Conservation (phyloP, 2,113 vertebrate genomes). For the Bambusicola thoracicus region DNA sequence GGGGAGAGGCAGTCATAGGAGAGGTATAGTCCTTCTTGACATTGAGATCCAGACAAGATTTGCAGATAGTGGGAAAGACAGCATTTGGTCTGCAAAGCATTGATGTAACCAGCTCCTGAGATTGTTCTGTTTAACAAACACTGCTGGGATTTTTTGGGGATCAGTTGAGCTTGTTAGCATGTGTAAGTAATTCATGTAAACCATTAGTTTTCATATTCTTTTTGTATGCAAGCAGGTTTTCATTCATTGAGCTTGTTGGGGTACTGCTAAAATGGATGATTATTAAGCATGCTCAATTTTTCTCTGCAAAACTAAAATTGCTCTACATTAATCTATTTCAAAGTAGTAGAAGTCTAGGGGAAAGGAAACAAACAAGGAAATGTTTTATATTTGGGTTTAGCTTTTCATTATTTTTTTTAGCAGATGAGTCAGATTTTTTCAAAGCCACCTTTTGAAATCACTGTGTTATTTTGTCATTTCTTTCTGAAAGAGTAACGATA, state of each 20-base stretch:
- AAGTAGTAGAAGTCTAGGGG: background rate
- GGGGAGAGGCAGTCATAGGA: too few relatives aligned
- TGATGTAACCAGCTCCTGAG: background rate
- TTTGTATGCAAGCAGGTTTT: background rate
- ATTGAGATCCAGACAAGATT: background rate
- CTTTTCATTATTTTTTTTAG: background rate
- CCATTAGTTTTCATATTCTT: background rate
- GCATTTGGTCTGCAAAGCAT: background rate
- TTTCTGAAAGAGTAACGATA: slow-evolving; percentile 3
- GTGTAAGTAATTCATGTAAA: rapidly evolving
- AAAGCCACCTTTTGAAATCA: slow-evolving; percentile 34
- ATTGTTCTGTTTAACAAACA: background rate
- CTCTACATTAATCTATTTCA: background rate
- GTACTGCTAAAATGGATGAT: background rate
- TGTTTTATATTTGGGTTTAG: background rate
- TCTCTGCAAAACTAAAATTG: background rate
- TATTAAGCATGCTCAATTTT: background rate
- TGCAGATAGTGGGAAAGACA: background rate
- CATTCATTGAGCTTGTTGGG: background rate
- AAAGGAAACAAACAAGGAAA: background rate
- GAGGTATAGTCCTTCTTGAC: background rate
- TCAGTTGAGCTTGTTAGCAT: background rate
- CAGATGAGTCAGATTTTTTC: background rate
- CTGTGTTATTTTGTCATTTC: slow-evolving; percentile 24
- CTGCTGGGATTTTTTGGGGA: background rate